Conservation (phyloP, 2,797 vertebrate genomes). For the Sebastes hubbsi region DNA sequence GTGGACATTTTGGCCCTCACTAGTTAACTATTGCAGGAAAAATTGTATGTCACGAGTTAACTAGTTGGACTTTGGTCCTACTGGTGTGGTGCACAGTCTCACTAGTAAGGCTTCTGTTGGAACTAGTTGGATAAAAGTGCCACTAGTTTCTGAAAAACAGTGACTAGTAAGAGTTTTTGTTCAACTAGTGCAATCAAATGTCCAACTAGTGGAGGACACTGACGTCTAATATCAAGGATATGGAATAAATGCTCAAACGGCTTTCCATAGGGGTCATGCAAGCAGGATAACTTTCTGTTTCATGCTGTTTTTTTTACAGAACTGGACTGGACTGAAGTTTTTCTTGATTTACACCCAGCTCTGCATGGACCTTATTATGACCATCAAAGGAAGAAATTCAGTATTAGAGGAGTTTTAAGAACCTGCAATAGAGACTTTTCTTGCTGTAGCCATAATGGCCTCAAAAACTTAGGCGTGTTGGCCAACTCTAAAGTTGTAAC, state of each 20-base stretch:
- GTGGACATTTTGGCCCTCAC: too few species aligned
- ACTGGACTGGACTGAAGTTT: slow-evolving; percentile 74
- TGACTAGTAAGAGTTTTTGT: too few species aligned
- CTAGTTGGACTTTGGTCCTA: too few species aligned
- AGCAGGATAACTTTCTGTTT: slow-evolving; percentile 81
- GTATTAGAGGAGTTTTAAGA: slow-evolving; percentile 88
- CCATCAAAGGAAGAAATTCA: slow-evolving; percentile 86
- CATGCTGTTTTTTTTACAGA: slow-evolving; percentile 72
- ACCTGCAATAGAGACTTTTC: slow-evolving; percentile 88
- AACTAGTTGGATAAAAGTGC: background rate
- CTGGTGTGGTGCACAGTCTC: background rate
- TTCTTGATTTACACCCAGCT: slow-evolving; percentile 90
- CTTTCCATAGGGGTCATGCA: slow-evolving; percentile 60
- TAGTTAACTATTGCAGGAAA: too few species aligned
- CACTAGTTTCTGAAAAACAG: background rate
- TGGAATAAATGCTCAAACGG: too few species aligned
- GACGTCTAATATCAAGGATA: too few species aligned
- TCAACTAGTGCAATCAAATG: too few species aligned
- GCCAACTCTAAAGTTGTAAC: slow-evolving; percentile 69
- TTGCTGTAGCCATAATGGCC: slow-evolving; percentile 87
- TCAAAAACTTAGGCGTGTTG: slow-evolving; percentile 71
- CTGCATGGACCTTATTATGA: slow-evolving; percentile 92
- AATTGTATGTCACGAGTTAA: too few species aligned
- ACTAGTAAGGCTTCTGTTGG: background rate
- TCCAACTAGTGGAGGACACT: too few species aligned